These are phyloP conservation scores for Xyrauchen texanus DNA, from an alignment of 2,113 vertebrate species.

Conservation along the genomic window DNA sequence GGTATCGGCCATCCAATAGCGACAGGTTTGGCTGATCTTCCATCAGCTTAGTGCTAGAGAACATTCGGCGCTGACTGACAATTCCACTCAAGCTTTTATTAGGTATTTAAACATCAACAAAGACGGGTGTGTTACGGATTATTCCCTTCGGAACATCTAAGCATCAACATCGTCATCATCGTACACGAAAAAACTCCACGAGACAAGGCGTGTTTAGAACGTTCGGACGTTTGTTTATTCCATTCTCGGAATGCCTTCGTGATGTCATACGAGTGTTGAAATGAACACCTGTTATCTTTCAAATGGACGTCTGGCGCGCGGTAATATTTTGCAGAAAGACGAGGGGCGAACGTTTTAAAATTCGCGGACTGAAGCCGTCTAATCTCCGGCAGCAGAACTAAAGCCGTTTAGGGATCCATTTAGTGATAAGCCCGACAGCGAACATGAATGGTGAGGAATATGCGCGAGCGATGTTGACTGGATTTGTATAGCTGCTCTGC, in stretches of 20 bases:
- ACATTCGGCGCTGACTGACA: conserved; percentile 50
- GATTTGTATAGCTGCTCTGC: conserved; percentile 61
- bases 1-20: conserved; percentile 60
- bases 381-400: conserved; percentile 64
- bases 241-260: conserved; percentile 17
- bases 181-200: not conserved
- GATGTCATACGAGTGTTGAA: conserved; percentile 37
- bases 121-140: conserved; percentile 58
- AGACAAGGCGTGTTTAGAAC: not conserved
- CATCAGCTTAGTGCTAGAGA: conserved; percentile 40
- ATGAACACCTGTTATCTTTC: conserved; percentile 28
- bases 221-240: not conserved
- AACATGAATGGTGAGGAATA: conserved; percentile 74
- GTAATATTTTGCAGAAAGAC: not conserved
- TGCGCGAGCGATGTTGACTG: conserved; percentile 58
- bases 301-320: conserved; percentile 1
- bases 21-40: conserved; percentile 24
- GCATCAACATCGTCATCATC: not conserved
- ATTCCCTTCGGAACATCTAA: conserved; percentile 37
- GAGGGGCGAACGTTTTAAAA: conserved; percentile 42
- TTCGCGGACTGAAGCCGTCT: conserved; percentile 51
- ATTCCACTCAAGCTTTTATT: conserved; percentile 59
- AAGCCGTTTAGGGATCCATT: conserved; percentile 71
- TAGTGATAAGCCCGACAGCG: conserved; percentile 70
- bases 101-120: conserved; percentile 68